Percentiles rank a stretch among this genome's conserved stretches.
These are phyloP conservation scores for Oscheius myriophilus DNA, from an alignment of 2,888 invertebrate genomes.

Conservation along the genomic window DNA sequence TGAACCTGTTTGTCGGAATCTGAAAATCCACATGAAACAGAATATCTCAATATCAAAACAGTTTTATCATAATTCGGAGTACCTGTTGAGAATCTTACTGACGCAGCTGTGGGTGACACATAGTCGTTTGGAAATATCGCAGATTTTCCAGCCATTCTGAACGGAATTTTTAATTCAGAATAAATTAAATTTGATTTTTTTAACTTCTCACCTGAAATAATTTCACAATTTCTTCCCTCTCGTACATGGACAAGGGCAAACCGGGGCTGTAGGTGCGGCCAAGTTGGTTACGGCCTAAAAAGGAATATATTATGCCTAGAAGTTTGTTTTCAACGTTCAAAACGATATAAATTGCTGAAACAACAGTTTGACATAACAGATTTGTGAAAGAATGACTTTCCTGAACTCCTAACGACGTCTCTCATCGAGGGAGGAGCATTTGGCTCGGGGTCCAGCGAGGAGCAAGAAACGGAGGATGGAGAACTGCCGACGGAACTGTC, in stretches of 20 bases:
- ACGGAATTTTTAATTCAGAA: conserved; percentile 4
- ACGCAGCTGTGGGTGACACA: conserved; percentile 70
- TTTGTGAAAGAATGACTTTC: conserved; percentile 5
- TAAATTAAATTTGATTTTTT: not conserved
- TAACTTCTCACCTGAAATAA: conserved; percentile 53
- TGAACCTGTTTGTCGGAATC: conserved; percentile 68
- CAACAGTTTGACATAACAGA: not conserved
- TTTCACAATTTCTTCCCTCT: conserved; percentile 66
- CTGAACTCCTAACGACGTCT: conserved; percentile 16
- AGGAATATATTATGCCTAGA: not conserved
- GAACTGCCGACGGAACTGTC: conserved; percentile 48
- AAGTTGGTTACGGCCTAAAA: conserved; percentile 67
- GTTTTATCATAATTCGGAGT: not conserved
- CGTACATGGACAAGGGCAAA: conserved; percentile 66
- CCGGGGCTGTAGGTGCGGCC: conserved; percentile 68
- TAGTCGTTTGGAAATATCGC: conserved; percentile 68
- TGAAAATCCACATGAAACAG: conserved; percentile 37
- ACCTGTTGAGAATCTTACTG: conserved; percentile 68
- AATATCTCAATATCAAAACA: no score
- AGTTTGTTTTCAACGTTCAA: not conserved
- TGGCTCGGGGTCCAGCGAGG: conserved; percentile 45
- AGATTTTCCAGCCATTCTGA: conserved; percentile 68
- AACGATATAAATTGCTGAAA: no score
- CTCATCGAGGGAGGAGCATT: conserved; percentile 10
- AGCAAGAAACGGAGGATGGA: conserved; percentile 48